Conservation (phyloP, 2,113 vertebrate species). For the Alethe diademata region DNA sequence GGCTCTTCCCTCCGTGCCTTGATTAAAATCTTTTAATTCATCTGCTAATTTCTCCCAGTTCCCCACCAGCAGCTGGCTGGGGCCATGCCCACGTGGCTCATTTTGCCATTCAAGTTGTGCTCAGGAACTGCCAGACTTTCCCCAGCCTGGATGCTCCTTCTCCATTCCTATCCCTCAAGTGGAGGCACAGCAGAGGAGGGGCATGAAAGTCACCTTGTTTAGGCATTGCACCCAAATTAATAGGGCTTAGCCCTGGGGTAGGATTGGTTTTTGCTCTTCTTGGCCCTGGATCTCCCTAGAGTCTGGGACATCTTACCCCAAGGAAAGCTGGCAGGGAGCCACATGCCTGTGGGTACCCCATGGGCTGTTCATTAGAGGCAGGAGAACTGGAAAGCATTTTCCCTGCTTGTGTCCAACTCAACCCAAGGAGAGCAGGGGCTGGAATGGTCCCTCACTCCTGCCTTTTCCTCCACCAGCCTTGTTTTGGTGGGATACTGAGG, state of each 20-base stretch:
- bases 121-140: accelerated
- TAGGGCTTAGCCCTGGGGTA: background rate
- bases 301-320: background rate
- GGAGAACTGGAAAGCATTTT: background rate
- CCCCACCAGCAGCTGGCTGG: background rate
- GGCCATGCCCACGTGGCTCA: accelerated
- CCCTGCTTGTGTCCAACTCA: background rate
- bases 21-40: background rate
- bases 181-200: background rate
- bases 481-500: background rate
- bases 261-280: background rate
- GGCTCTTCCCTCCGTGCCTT: background rate
- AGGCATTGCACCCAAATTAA: background rate
- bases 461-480: background rate
- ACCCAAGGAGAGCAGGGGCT: background rate
- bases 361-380: background rate
- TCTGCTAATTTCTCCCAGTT: background rate
- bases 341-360: accelerated
- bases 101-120: accelerated
- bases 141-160: accelerated
- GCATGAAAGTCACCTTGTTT: background rate
- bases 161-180: background rate
- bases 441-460: background rate
- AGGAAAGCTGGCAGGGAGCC: background rate
- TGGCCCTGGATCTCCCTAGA: background rate